Evolutionary conservation across 2,888 invertebrate genomes (phyloP), one percentile per base, ranked within the genome.

Genomic region (Actias luna): DNA sequence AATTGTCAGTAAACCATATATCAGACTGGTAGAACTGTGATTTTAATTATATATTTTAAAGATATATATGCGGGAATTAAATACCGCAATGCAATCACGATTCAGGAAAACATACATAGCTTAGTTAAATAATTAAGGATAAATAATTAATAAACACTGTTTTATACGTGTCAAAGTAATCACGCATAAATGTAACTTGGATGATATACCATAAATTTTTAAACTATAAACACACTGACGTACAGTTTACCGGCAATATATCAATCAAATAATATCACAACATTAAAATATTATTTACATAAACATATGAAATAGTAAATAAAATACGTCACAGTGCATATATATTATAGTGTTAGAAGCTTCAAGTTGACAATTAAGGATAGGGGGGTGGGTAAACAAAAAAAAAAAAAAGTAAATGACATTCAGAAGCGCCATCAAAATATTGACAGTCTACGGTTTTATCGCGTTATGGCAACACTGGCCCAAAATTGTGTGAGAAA

Each of bases 341-440:
- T 59, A 73, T 73, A 72, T 12, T 52, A 71, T 67, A 66, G 65
- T 64, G 63, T 57, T 57, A 63, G 35, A 63, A 59, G 59, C 62
- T 36, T 50, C 46, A 25, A 50, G 29, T 10, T 35, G 58, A 46
- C 35, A 25, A 12, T 18, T 35, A 31, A 35, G 27, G 25, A 27
- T 18, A 12, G n/a, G 58, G 59, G 16, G 46, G 58, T 36, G 18
- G 42, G 8, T 7, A 18, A 16, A 36, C 14, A 36, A 14, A 36
- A 36, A 16, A 61, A 31, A 63, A 58, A 29, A 27, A 55, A 29
- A 36, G 8, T 27, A 55, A 55, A 29, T 55, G 69, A 76, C 79
- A 80, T 70, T 68, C 69, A 74, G 69, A 83, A 84, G 78, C 83
- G 84, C 83, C 85, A 85, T 85, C 80, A 73, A 82, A 65, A 61